Conservation (phyloP, 2,797 vertebrate genomes). For the Enteromius treurensis region DNA sequence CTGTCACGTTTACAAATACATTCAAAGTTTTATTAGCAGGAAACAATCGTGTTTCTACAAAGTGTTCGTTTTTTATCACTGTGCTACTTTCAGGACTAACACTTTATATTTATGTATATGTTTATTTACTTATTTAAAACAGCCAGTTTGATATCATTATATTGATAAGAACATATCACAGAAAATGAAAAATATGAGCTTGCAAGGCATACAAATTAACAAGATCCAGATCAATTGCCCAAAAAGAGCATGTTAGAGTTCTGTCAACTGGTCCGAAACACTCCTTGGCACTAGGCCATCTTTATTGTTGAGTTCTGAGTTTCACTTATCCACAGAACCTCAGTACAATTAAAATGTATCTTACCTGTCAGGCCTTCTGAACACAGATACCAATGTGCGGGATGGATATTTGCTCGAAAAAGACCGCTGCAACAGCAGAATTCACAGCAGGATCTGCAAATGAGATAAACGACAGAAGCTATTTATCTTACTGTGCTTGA, state of each 20-base stretch:
- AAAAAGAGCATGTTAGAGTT: not conserved
- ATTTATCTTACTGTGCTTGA: conserved; percentile 16
- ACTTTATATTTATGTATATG: not conserved
- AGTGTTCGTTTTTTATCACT: not conserved
- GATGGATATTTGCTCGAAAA: not conserved
- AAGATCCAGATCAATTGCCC: not conserved
- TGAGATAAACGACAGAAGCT: conserved; percentile 36
- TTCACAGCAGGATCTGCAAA: conserved; percentile 43
- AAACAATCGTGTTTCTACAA: not conserved
- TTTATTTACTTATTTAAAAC: not conserved
- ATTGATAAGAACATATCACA: not conserved
- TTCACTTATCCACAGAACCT: not conserved
- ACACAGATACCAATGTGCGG: not conserved
- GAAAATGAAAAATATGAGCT: not conserved
- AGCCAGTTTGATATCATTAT: not conserved
- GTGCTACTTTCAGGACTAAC: not conserved
- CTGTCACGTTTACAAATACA: not conserved
- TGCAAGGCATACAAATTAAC: not conserved
- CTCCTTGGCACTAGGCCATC: not conserved
- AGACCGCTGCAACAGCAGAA: conserved; percentile 29
- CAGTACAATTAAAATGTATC: not conserved
- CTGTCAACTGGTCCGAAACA: not conserved
- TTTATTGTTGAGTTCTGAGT: not conserved
- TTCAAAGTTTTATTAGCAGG: conserved; percentile 1
- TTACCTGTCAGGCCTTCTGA: conserved; percentile 46